phyloP scores from a whole-genome alignment of 2,113 vertebrate species.

The Parus major region DNA sequence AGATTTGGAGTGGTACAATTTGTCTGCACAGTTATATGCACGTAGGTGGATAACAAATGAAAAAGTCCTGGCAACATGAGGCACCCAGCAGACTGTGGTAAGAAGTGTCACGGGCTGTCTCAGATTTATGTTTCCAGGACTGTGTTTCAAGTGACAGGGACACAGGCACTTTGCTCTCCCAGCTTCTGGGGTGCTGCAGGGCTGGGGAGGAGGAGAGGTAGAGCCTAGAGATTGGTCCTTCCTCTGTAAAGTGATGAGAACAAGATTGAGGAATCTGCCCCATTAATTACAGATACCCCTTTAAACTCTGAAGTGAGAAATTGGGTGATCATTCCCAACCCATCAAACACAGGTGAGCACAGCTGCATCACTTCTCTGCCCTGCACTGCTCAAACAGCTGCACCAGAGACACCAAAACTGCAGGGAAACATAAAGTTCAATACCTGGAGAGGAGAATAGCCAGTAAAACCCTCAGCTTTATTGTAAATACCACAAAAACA shows the following conservation, averaged over 20 bases:
- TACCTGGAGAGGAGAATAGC: rapidly evolving
- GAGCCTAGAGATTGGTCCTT: not conserved
- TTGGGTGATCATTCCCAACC: not conserved
- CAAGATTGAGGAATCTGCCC: not conserved
- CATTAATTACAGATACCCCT: not conserved
- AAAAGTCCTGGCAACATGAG: not conserved
- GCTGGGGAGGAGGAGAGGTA: not conserved
- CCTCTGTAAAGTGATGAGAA: not conserved
- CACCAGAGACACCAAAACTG: not conserved
- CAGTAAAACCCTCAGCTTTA: not conserved
- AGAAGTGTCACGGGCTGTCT: not conserved
- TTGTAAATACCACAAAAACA: not conserved
- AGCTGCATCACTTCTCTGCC: not conserved
- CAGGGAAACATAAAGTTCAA: rapidly evolving
- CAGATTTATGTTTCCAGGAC: not conserved
- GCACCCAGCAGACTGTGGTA: not conserved
- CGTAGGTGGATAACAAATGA: rapidly evolving
- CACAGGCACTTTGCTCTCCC: rapidly evolving
- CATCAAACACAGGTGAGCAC: not conserved
- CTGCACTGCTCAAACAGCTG: not conserved
- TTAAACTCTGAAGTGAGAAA: not conserved
- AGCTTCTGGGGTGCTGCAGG: not conserved
- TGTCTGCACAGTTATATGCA: not conserved
- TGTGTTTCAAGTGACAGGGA: not conserved
- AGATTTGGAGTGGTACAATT: not conserved